Conservation (phyloP, 2,113 vertebrate species). For the Pandion haliaetus region DNA sequence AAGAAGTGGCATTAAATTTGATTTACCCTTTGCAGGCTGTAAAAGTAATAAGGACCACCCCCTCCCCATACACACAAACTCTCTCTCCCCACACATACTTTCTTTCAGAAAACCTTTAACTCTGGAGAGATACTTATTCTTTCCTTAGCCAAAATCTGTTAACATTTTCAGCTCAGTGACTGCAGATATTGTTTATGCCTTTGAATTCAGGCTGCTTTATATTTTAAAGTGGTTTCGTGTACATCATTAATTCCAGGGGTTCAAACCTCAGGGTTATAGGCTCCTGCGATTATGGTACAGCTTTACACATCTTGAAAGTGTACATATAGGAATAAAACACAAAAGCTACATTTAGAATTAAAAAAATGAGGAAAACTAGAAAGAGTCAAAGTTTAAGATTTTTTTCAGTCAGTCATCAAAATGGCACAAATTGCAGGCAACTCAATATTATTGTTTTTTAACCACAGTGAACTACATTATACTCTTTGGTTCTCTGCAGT, state of each 20-base stretch:
- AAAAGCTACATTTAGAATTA: not conserved
- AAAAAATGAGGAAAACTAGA: not conserved
- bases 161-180: not conserved
- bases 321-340: not conserved
- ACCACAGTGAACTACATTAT: not conserved
- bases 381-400: not conserved
- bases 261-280: slow-evolving; percentile 26
- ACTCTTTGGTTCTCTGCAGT: not conserved
- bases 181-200: not conserved
- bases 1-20: not conserved
- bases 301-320: not conserved
- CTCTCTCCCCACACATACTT: not conserved
- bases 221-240: not conserved
- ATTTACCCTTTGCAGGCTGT: slow-evolving; percentile 12
- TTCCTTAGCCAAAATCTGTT: not conserved
- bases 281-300: slow-evolving; percentile 6
- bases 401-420: not conserved
- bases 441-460: not conserved
- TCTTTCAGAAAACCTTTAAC: not conserved
- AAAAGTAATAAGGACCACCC: not conserved
- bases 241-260: not conserved
- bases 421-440: not conserved
- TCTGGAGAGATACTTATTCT: not conserved
- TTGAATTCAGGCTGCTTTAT: slow-evolving; percentile 28
- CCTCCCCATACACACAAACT: not conserved